phyloP scores from a whole-genome alignment of 2,797 vertebrate species.

The Bovichtus variegatus region DNA sequence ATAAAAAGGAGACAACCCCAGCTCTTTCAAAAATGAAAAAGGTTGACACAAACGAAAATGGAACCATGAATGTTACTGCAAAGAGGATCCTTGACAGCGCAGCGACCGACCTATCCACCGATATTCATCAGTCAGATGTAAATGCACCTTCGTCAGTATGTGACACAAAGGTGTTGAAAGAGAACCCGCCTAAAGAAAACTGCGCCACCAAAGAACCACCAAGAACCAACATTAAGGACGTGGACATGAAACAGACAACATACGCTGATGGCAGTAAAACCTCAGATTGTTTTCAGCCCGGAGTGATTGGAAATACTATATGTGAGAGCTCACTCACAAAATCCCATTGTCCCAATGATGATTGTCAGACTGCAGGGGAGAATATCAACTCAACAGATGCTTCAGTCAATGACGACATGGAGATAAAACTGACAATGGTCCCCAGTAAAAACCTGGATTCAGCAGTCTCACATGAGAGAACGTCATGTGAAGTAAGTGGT shows the following conservation, averaged over 20 bases:
- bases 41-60: constrained; percentile 11
- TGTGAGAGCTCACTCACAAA: constrained; percentile 34
- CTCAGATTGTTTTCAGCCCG: constrained; percentile 35
- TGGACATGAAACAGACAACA: constrained; percentile 14
- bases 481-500: constrained; percentile 43
- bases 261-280: neutral
- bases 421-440: constrained; percentile 24
- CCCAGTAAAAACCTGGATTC: constrained; percentile 31
- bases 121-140: constrained; percentile 19
- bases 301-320: constrained; percentile 7
- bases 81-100: constrained; percentile 8
- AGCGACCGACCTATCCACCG: neutral
- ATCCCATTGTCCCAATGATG: constrained; percentile 21
- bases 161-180: constrained; percentile 19
- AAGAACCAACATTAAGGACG: constrained; percentile 11
- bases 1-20: constrained; percentile 57
- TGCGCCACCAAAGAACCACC: constrained; percentile 2
- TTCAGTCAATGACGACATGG: constrained; percentile 21
- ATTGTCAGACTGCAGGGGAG: constrained; percentile 22
- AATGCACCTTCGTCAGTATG: neutral
- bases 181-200: constrained; percentile 24
- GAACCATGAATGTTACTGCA: neutral
- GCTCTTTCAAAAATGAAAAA: constrained; percentile 55
- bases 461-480: constrained; percentile 54
- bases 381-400: constrained; percentile 23